Conservation (phyloP, 2,797 vertebrate species). For the Bovichtus variegatus region DNA sequence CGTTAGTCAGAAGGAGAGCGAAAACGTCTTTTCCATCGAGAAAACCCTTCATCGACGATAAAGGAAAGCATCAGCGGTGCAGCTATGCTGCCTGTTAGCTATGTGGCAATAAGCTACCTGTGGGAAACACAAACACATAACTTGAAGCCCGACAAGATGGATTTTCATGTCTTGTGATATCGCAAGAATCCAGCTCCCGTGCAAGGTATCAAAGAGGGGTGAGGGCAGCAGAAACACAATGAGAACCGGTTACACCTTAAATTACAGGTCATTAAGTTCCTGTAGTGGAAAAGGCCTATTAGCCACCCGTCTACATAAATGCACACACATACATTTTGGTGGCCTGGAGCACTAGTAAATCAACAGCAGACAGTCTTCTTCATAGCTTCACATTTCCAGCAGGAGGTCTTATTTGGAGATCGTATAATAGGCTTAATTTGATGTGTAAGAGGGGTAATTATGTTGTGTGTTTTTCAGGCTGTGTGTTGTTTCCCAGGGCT, state of each 20-base stretch:
- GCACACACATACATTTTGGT: conserved; percentile 7
- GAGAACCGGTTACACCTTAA: not conserved
- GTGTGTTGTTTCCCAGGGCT: conserved; percentile 31
- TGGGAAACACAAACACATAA: too few relatives aligned
- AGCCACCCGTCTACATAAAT: not conserved
- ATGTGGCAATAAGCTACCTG: too few relatives aligned
- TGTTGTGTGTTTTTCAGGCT: conserved; percentile 17
- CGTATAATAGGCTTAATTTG: conserved; percentile 67
- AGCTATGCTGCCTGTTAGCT: too few relatives aligned
- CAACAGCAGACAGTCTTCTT: conserved; percentile 47
- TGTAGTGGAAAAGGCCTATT: not conserved
- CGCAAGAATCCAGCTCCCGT: too few relatives aligned
- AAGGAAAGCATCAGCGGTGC: too few relatives aligned
- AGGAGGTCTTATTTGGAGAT: conserved; percentile 50
- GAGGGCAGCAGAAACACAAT: not conserved
- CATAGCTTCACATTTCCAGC: conserved; percentile 27
- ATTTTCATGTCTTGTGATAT: too few relatives aligned
- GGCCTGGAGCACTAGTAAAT: conserved; percentile 52
- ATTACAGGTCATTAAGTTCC: not conserved
- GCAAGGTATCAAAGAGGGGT: not conserved
- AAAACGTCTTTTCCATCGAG: too few relatives aligned
- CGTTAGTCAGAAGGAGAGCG: too few relatives aligned
- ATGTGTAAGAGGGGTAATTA: conserved; percentile 57
- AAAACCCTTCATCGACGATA: too few relatives aligned
- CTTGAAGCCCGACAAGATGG: too few relatives aligned